These are phyloP conservation scores for Arenicola marina DNA, from an alignment of 2,888 invertebrate genomes.

Conservation along the genomic window DNA sequence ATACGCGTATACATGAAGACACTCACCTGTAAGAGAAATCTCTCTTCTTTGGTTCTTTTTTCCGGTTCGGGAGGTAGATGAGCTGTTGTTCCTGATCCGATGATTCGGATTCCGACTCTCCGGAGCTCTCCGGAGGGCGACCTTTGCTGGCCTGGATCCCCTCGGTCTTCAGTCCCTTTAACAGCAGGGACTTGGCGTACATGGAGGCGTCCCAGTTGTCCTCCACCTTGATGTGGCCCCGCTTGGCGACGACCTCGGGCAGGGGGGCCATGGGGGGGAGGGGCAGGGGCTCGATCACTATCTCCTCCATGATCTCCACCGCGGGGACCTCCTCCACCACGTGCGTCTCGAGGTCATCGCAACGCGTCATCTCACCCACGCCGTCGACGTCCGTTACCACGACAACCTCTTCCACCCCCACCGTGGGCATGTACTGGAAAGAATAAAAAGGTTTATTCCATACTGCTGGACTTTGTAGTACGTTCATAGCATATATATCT, in stretches of 20 bases:
- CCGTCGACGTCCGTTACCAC: slow-evolving; percentile 22
- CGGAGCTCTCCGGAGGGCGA: slow-evolving; percentile 5
- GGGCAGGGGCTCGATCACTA: neutral
- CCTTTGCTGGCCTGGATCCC: neutral
- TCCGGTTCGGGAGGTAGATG: neutral
- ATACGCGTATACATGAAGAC: no score
- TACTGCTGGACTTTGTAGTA: neutral
- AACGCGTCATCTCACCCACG: no score
- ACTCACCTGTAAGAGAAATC: slow-evolving; percentile 35
- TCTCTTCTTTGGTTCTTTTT: slow-evolving; percentile 23
- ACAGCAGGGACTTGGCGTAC: no score
- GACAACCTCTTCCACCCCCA: slow-evolving; percentile 33
- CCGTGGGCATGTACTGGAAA: slow-evolving; percentile 14
- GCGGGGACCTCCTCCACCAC: neutral
- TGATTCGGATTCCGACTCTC: slow-evolving; percentile 13
- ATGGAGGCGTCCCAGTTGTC: no score
- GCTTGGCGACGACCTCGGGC: no score
- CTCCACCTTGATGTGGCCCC: no score
- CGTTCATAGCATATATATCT: no score
- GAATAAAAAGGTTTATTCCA: neutral
- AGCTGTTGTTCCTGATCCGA: neutral
- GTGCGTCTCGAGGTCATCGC: no score
- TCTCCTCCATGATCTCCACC: neutral
- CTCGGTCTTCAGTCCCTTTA: no score
- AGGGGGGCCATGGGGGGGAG: no score